These are phyloP conservation scores for Yponomeuta plumbellus DNA, from an alignment of 2,888 invertebrate genomes.

Conservation along the genomic window DNA sequence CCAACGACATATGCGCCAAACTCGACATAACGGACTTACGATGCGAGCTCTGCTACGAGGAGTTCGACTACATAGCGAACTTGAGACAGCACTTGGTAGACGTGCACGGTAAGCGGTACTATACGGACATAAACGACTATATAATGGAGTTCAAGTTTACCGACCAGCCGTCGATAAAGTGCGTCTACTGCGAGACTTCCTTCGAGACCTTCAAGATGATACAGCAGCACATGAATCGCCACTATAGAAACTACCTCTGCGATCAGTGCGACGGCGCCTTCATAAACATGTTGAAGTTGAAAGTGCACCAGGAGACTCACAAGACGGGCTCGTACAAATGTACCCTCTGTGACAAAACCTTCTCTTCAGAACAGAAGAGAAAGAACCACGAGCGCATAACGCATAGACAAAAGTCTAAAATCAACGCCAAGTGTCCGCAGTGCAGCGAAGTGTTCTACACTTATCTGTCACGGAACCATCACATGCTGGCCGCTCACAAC, in stretches of 20 bases:
- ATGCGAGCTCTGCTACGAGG: constrained; percentile 13
- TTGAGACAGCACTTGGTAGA: constrained; percentile 10
- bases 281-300: constrained; percentile 8
- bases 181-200: constrained; percentile 12
- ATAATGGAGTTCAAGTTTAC: constrained; percentile 18
- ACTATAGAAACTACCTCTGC: constrained; percentile 20
- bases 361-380: constrained; percentile 25
- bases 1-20: constrained; percentile 55
- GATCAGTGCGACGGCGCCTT: constrained; percentile 17
- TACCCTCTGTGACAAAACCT: constrained; percentile 27
- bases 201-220: constrained; percentile 15
- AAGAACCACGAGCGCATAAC: constrained; percentile 29
- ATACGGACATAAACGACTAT: constrained; percentile 11
- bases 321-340: constrained; percentile 29
- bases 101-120: neutral
- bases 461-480: constrained; percentile 58
- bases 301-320: constrained; percentile 23
- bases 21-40: constrained; percentile 20
- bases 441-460: constrained; percentile 57
- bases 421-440: constrained; percentile 58
- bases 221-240: constrained; percentile 17
- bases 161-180: neutral
- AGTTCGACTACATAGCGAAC: constrained; percentile 6
- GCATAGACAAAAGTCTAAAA: constrained; percentile 34
- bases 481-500: constrained; percentile 60